Conservation (phyloP, 64 coral and sea anemone species). For the Cladopsammia gracilis region DNA sequence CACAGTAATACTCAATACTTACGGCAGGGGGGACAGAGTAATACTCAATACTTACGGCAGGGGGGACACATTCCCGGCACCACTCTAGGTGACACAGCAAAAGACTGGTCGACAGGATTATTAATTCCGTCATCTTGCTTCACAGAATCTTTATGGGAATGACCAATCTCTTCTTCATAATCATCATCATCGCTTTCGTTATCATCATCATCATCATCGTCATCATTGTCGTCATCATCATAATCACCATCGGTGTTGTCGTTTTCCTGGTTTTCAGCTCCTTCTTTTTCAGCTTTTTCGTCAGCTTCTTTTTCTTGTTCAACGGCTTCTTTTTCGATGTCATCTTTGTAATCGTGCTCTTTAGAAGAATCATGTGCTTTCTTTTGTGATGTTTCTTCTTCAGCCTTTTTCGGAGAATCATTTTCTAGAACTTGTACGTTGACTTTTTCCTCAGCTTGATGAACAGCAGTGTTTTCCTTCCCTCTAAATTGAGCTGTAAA, state of each 20-base stretch:
- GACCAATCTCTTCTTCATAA: not conserved
- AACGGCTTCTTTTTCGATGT: slow-evolving; percentile 60
- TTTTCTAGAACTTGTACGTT: not conserved
- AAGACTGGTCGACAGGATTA: slow-evolving; percentile 22
- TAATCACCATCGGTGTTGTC: not conserved
- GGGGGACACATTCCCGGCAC: slow-evolving; percentile 47
- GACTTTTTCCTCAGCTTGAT: not conserved
- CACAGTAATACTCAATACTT: no score
- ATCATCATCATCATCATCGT: not conserved
- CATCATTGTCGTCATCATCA: not conserved
- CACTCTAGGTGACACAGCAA: slow-evolving; percentile 37
- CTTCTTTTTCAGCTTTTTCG: slow-evolving; percentile 8
- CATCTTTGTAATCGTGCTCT: slow-evolving; percentile 52
- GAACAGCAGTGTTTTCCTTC: not conserved
- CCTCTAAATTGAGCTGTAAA: not conserved
- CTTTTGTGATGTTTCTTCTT: not conserved
- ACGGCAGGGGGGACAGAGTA: not conserved
- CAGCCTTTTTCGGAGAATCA: not conserved
- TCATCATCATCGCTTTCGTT: not conserved
- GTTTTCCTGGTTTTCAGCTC: not conserved
- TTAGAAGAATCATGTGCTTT: not conserved
- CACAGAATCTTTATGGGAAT: not conserved
- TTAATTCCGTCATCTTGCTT: not conserved
- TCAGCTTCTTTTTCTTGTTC: slow-evolving; percentile 60
- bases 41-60: slow-evolving; percentile 33